phyloP scores from a whole-genome alignment of 2,797 vertebrate genomes.

The Leucoraja ocellata region DNA sequence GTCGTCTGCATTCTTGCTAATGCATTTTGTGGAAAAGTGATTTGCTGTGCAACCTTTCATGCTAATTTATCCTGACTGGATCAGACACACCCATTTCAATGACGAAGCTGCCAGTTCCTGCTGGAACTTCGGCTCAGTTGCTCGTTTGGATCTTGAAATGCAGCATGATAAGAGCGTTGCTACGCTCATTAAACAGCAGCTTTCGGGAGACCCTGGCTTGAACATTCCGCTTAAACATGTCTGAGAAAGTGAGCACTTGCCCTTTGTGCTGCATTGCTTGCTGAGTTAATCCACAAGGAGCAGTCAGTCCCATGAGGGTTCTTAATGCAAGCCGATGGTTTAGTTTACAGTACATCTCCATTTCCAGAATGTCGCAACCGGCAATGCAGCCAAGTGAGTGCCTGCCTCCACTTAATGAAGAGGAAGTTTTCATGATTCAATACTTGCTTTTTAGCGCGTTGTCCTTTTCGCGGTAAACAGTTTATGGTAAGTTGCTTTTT shows the following conservation, averaged over 20 bases:
- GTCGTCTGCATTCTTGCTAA: conserved; percentile 42
- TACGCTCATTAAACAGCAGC: conserved; percentile 42
- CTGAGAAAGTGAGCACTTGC: conserved; percentile 46
- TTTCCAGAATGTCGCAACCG: background rate
- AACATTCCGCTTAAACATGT: conserved; percentile 45
- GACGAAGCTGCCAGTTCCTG: conserved; percentile 52
- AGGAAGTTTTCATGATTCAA: conserved; percentile 18
- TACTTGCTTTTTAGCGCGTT: background rate
- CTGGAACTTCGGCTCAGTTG: conserved; percentile 47
- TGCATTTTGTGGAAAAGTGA: conserved; percentile 52
- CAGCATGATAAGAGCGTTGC: conserved; percentile 40
- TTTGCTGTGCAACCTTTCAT: conserved; percentile 63
- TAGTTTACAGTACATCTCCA: conserved; percentile 3
- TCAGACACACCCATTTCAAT: conserved; percentile 49
- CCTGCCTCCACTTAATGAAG: conserved; percentile 40
- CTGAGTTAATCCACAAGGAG: conserved; percentile 53
- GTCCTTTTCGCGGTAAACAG: too few relatives aligned
- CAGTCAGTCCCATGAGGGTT: conserved; percentile 44
- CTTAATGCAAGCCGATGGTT: conserved; percentile 40
- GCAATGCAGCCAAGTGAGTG: conserved; percentile 34
- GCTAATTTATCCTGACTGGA: conserved; percentile 48
- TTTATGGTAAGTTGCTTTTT: conserved; percentile 19
- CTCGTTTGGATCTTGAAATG: conserved; percentile 50
- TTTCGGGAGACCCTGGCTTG: conserved; percentile 41
- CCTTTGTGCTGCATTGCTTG: conserved; percentile 56